A percentile compares a stretch with the other conserved stretches of the same genome.
Evolutionary conservation across 2,888 invertebrate genomes (phyloP).

Genomic region (Hypomecis atomaria): DNA sequence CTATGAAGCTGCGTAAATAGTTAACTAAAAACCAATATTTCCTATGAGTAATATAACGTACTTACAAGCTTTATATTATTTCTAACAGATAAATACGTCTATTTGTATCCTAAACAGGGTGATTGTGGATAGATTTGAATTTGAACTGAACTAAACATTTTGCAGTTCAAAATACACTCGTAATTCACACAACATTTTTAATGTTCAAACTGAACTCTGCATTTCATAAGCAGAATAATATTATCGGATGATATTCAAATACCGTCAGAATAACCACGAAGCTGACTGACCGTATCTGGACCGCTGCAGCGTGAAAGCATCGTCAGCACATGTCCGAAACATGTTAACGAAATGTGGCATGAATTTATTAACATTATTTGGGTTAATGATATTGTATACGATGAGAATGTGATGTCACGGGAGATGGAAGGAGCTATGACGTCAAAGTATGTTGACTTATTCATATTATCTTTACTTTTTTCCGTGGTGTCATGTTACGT

Average conservation of each 20-base stretch:
- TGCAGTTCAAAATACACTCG: too few relatives aligned
- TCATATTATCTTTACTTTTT: too few relatives aligned
- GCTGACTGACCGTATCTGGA: slow-evolving; percentile 28
- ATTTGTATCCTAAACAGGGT: too few relatives aligned
- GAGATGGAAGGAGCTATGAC: slow-evolving; percentile 26
- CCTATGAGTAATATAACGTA: too few relatives aligned
- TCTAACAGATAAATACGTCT: too few relatives aligned
- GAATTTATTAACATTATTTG: slow-evolving; percentile 31
- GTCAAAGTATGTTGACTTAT: slow-evolving; percentile 14
- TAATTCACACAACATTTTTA: too few relatives aligned
- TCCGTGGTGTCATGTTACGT: too few relatives aligned
- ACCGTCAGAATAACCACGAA: slow-evolving; percentile 23
- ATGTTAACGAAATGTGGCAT: slow-evolving; percentile 33
- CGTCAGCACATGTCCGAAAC: slow-evolving; percentile 42
- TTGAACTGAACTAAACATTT: too few relatives aligned
- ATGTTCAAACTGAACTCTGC: background rate
- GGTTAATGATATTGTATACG: slow-evolving; percentile 42
- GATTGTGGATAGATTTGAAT: too few relatives aligned
- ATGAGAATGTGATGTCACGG: slow-evolving; percentile 36
- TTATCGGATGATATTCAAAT: slow-evolving; percentile 20
- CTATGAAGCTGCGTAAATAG: too few relatives aligned
- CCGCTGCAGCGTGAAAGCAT: slow-evolving; percentile 32
- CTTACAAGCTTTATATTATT: too few relatives aligned
- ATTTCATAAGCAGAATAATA: slow-evolving; percentile 6
- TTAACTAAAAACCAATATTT: too few relatives aligned